Conservation (phyloP, 1,140 invertebrate species). For the Trichoplusia ni region DNA sequence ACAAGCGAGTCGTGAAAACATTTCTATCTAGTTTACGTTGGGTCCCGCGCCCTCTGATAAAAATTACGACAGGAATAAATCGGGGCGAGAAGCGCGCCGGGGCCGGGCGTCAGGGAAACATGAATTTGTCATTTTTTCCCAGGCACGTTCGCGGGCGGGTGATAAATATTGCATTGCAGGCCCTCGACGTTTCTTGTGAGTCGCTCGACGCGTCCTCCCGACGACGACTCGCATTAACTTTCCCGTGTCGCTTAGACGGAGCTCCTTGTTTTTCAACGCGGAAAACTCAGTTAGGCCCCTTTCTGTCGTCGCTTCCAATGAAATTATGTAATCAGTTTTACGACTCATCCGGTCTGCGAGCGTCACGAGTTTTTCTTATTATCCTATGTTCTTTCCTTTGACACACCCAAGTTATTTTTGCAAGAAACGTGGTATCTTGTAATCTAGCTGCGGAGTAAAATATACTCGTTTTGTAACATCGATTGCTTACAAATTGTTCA, state of each 20-base stretch:
- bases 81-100: constrained; percentile 47
- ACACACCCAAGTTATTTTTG: constrained; percentile 1
- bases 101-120: constrained; percentile 54
- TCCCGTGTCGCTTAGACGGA: constrained; percentile 55
- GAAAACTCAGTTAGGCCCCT: constrained; percentile 55
- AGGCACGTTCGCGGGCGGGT: constrained; percentile 73
- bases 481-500: too few species aligned
- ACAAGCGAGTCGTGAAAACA: constrained; percentile 75
- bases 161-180: constrained; percentile 79
- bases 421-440: neutral
- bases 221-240: constrained; percentile 59
- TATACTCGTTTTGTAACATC: too few species aligned
- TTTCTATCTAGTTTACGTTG: constrained; percentile 72
- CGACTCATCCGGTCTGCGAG: constrained; percentile 49
- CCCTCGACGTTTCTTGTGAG: constrained; percentile 63
- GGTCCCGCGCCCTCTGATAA: constrained; percentile 70
- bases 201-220: constrained; percentile 36
- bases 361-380: constrained; percentile 50
- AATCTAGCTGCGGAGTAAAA: neutral
- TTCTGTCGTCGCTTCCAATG: constrained; percentile 62
- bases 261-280: constrained; percentile 61
- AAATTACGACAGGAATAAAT: constrained; percentile 76
- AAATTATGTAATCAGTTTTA: constrained; percentile 68
- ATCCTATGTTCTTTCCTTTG: constrained; percentile 42
- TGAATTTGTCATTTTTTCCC: constrained; percentile 80